A percentile compares a stretch with the other conserved stretches of the same genome.
phyloP scores from a whole-genome alignment of 30 jellyfish, hydroid and myxozoan species.

The Hydra vulgaris region DNA sequence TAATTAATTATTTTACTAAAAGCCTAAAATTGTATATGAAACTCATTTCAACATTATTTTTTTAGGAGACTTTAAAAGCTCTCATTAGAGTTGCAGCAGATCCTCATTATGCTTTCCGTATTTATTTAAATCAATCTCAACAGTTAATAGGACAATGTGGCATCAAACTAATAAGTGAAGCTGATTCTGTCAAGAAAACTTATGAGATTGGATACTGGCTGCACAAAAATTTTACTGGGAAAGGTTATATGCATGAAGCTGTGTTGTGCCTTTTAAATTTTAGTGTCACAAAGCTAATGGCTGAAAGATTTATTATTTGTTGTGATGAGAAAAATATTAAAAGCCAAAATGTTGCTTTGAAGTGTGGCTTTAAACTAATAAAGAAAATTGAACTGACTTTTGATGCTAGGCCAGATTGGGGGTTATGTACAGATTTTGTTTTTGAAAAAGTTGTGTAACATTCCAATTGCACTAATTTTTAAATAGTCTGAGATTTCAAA shows the following conservation, averaged over 20 bases:
- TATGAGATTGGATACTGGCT: constrained; percentile 26
- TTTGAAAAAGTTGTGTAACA: neutral
- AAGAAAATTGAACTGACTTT: neutral
- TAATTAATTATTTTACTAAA: too few species aligned
- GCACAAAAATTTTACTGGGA: constrained; percentile 15
- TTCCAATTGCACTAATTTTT: too few species aligned
- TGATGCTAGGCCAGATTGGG: neutral
- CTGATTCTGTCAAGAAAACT: neutral
- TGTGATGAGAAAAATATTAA: constrained; percentile 19
- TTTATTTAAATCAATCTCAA: neutral
- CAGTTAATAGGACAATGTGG: constrained; percentile 18
- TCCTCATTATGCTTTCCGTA: constrained; percentile 13
- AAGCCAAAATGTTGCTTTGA: constrained; percentile 17
- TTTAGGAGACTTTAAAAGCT: neutral
- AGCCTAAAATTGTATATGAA: too few species aligned
- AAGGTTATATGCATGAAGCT: constrained; percentile 17
- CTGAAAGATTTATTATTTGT: neutral
- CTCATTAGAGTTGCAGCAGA: neutral
- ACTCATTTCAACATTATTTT: too few species aligned
- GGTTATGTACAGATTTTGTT: neutral
- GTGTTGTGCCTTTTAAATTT: neutral
- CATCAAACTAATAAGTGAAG: neutral
- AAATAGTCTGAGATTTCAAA: too few species aligned
- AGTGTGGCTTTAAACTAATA: constrained; percentile 6
- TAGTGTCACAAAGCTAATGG: neutral